Evolutionary conservation across 1,140 invertebrate species (phyloP).

Genomic region (Parapsyche elsis): DNA sequence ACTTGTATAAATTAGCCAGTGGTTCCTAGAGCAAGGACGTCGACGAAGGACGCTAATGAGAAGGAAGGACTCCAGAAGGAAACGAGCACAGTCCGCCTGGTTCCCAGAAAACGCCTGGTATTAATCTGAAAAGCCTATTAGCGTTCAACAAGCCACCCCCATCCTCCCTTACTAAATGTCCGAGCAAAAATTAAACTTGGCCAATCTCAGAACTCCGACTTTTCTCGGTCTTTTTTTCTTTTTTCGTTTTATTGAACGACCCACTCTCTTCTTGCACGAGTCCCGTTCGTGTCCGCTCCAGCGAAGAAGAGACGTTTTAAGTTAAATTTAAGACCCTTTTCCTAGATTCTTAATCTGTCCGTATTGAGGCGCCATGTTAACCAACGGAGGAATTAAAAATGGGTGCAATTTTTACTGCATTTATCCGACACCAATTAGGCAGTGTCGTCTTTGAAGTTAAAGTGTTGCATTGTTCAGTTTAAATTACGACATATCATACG

Average conservation of each 20-base stretch:
- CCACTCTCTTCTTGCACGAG: background rate
- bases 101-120: background rate
- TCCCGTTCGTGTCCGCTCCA: too few species aligned
- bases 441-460: too few species aligned
- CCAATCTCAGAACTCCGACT: slow-evolving; percentile 13
- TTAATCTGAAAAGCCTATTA: slow-evolving; percentile 39
- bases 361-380: too few species aligned
- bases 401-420: too few species aligned
- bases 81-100: background rate
- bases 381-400: too few species aligned
- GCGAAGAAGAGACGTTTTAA: too few species aligned
- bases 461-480: too few species aligned
- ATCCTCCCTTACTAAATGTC: background rate
- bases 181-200: slow-evolving; percentile 28
- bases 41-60: slow-evolving; percentile 24
- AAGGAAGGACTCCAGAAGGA: slow-evolving; percentile 6
- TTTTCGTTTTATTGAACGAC: background rate
- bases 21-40: background rate
- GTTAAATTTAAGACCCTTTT: too few species aligned
- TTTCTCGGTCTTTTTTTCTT: background rate
- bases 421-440: too few species aligned
- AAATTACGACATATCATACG: too few species aligned
- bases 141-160: background rate
- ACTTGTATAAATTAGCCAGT: slow-evolving; percentile 20
- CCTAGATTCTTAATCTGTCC: too few species aligned